Evolutionary conservation across 2,797 vertebrate genomes (phyloP), one percentile per base, ranked within the genome.

Genomic region (Dicrostonyx torquatus): DNA sequence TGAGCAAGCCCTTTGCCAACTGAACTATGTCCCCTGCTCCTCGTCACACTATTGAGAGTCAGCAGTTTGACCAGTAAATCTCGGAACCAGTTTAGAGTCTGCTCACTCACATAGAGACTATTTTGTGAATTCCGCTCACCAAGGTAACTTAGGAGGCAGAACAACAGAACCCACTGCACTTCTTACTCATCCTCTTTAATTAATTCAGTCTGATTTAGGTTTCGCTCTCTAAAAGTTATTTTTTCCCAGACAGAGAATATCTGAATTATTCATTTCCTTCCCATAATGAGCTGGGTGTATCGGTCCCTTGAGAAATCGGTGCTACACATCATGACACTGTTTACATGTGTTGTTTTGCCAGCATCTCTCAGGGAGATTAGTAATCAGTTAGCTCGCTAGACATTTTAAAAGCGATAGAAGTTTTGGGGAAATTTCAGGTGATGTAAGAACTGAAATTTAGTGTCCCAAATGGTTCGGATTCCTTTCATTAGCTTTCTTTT

Each of bases 191-290:
- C 93, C 95, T 97, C 89, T 95, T 97, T 97, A 98, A 98, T 98
- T 97, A 98, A 97, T 96, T 64, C 92, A 86, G 70, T 91, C 87
- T 76, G n/a, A 84, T 97, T 97, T 97, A 91, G 90, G 87, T 89
- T 96, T 90, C 94, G 94, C 96, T 97, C 87, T 85, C 90, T 97
- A 97, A 97, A 97, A 95, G 96, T 87, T 22, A 24, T 1, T 97
- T 97, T 98, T 97, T 9, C 92, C 79, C 84, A 96, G 93, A 96
- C 79, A 96, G 91, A 89, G 94, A 96, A 91, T 94, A 96, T 82
- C 87, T 98, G 97, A 98, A 98, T 98, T 98, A 98, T 98, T 98
- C 96, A 98, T 98, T 76, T 91, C 79, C 70, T 89, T 96, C 93
- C 95, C 96, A 95, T 96, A 94, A 97, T 94, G 73, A 97, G 89